Evolutionary conservation across 2,797 vertebrate genomes (phyloP), one percentile per base, ranked within the genome.

Genomic region (Threskiornis aethiopicus): DNA sequence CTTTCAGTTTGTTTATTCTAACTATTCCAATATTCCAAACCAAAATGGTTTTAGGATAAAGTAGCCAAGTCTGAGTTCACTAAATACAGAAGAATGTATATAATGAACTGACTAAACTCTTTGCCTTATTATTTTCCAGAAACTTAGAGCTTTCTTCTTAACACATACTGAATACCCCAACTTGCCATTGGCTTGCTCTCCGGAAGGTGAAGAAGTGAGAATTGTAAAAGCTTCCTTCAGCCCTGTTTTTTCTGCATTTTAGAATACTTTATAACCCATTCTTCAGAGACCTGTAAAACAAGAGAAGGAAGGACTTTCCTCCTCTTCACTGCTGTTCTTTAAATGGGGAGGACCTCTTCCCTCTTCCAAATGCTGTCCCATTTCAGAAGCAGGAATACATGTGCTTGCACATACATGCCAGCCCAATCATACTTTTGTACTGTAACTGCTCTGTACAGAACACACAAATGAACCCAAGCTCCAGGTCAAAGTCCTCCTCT

Each of bases 1-100:
- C 57, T 93, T 90, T 49, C 86, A 55, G 47, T 90, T 93, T 92
- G 88, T 93, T 94, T 90, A 95, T 61, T 79, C 94, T 46, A 82
- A 73, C 55, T 75, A 67, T 71, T 86, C 95, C 69, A 83, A 93
- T 75, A 67, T 71, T 86, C 95, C 69, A 83, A 93, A 93, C 89
- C 85, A 96, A 86, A 89, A 87, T 25, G n/a, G 29, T 26, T 84
- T 89, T 37, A 83, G 41, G 47, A 89, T 73, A 79, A 90, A 92
- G 84, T 22, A 89, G 71, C 71, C 89, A 93, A 87, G 61, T 59
- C 39, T 41, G 44, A 90, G 65, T 57, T 80, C 82, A 91, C 19
- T 47, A 84, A 87, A 86, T 75, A 46, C 57, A 77, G 7, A 89
- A 80, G 46, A 95, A 95, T 18, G 61, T 91, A 77, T 89, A 81